Evolutionary conservation across 2,888 invertebrate species (phyloP).

Genomic region (Onthophagus sagittarius): DNA sequence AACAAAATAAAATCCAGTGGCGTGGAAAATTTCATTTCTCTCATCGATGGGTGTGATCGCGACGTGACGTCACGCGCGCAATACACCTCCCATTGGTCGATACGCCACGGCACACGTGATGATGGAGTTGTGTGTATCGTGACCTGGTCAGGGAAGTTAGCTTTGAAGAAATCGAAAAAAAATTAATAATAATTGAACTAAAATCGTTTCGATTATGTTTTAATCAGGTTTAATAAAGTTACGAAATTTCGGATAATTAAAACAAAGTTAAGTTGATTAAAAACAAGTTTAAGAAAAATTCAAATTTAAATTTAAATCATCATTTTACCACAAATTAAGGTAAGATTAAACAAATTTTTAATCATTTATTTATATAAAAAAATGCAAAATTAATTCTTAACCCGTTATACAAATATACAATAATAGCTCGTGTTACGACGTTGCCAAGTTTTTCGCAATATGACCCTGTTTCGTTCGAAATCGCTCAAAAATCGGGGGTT

Average conservation of each 20-base stretch:
- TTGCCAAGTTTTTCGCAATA: slow-evolving; percentile 16
- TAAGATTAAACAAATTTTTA: too few species aligned
- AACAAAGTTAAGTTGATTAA: too few species aligned
- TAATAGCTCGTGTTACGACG: slow-evolving; percentile 10
- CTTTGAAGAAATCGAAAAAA: too few species aligned
- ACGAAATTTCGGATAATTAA: too few species aligned
- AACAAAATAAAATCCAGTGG: neutral
- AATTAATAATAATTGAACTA: too few species aligned
- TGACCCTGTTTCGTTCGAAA: neutral
- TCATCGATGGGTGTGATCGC: slow-evolving; percentile 3
- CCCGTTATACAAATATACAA: slow-evolving; percentile 11
- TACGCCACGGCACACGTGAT: slow-evolving; percentile 42
- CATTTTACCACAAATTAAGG: too few species aligned
- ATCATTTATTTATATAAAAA: neutral
- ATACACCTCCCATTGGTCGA: slow-evolving; percentile 49
- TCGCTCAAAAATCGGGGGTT: neutral
- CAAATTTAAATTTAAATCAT: too few species aligned
- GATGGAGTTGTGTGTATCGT: slow-evolving; percentile 35
- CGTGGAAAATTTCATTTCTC: neutral
- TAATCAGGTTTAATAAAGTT: neutral
- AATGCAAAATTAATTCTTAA: neutral
- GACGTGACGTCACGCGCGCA: slow-evolving; percentile 50
- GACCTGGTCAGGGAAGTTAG: slow-evolving; percentile 30
- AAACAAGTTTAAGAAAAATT: too few species aligned
- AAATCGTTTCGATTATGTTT: neutral